Evolutionary conservation across 2,888 invertebrate species (phyloP), one percentile per base, ranked within the genome.

Genomic region (Pantelozetes paolii): DNA sequence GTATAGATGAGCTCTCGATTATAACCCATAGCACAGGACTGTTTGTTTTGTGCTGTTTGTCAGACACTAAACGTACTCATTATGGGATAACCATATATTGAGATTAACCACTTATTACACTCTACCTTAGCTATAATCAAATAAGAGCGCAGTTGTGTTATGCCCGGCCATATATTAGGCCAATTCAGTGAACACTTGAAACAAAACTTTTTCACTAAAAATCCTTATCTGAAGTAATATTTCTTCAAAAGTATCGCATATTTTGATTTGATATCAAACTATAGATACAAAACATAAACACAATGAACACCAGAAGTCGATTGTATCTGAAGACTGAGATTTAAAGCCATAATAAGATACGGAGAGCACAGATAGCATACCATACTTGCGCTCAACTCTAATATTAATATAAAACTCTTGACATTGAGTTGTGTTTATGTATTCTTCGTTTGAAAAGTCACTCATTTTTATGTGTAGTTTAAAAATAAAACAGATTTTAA

Each of bases 361-460:
- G 9, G 9, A 36, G 36, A 36, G 36, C 36, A 9, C 36, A 42
- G 42, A 42, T 42, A 42, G 9, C 42, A 42, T 42, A 42, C 8
- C 9, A 48, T 48, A n/a, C 20, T 9, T 48, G 15, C 3, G 20
- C 15, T 48, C 3, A n/a, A 48, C 48, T 9, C 8, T 15, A 15
- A 48, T 36, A 36, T 36, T 36, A 36, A 36, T 36, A 36, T 23
- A 23, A 36, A 64, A 64, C 30, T 28, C 59, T 59, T 64, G 64
- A 64, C 64, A 64, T 64, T 64, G 64, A 64, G 64, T 64, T 64
- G 64, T 64, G 64, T 64, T 59, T 36, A 64, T 64, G 64, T 36
- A 64, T 1, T 64, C 20, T 64, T 11, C 1, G 2, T 59, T 59
- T 59, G 59, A 59, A 59, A 59, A 59, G 59, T 59, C 59, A 28